Base-by-base conservation (phyloP, 2,888 invertebrate genomes). In the Schizotus pectinicornis region DNA sequence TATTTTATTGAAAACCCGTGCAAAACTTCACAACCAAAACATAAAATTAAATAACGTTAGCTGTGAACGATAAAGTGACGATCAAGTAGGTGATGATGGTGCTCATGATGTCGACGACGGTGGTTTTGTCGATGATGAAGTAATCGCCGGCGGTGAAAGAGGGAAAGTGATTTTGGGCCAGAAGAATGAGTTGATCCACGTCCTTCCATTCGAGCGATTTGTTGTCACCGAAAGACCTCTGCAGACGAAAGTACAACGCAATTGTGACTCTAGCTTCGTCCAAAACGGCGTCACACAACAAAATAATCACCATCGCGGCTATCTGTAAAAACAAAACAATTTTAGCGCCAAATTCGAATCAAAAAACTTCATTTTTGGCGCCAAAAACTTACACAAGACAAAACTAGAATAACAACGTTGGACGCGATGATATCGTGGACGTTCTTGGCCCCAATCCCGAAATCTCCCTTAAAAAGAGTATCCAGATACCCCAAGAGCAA, bases 81-180 rank as follows among this genome's bases (percentile, higher is more conserved):
- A 43, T 43, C 7, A 32, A 11, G 33, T 32, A 43, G 0, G 43
- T 43, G 22, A 43, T 43, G 6, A 11, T 32, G 33, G 8, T n/a
- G 9, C 12, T 32, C 33, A 43, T 9, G 6, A 32, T 11, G 31
- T 43, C 43, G 6, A 43, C 13, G 5, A 43, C 33, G 32, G 32
- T 43, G 7, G 43, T 11, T 11, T 32, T 43, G 33, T 43, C 12
- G n/a, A 43, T 32, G 8, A 43, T 31, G 11, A 43, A 43, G 13
- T 43, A 43, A 11, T 33, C 12, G 13, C n/a, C 43, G 11, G 43
- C 43, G 12, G 43, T 43, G n/a, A 43, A 43, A 13, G 7, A 5
- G 1, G 30, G 14, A n/a, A 8, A 7, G 31, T 11, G 12, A 30
- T 12, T 12, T 3, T 32, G 5, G 3, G 33, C 6, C 33, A 33